phyloP scores from a whole-genome alignment of 2,888 invertebrate species.

The Capitulum mitella region DNA sequence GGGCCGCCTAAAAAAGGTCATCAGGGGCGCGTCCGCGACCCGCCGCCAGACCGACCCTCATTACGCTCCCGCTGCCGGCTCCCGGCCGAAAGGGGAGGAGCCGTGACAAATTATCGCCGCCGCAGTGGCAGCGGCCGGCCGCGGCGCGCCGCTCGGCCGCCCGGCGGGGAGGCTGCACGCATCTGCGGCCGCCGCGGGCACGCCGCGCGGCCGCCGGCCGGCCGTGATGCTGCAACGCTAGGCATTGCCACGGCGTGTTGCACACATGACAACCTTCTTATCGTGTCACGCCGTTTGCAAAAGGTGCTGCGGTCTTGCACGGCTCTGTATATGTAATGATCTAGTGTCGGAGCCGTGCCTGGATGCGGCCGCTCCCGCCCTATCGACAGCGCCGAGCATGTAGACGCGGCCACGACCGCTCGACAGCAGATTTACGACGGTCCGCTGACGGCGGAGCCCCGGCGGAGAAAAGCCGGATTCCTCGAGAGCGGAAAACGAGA shows the following conservation, averaged over 20 bases:
- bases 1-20: constrained; percentile 2
- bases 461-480: too few species aligned
- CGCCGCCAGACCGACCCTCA: neutral
- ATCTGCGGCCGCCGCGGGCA: too few species aligned
- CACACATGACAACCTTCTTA: neutral
- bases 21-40: neutral
- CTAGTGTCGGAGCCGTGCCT: neutral
- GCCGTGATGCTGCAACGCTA: neutral
- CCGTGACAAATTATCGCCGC: neutral
- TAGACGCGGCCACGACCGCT: too few species aligned
- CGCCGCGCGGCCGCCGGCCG: neutral
- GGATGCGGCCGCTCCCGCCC: too few species aligned
- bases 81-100: neutral
- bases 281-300: neutral
- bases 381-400: too few species aligned
- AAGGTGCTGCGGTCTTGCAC: neutral
- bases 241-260: neutral
- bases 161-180: too few species aligned
- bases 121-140: neutral
- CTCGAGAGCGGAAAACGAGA: too few species aligned
- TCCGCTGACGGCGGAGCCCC: too few species aligned
- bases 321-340: neutral
- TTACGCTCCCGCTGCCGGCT: neutral
- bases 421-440: too few species aligned
- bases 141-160: neutral